Evolutionary conservation across 2,797 vertebrate species (phyloP).

Genomic region (Myotis daubentonii): DNA sequence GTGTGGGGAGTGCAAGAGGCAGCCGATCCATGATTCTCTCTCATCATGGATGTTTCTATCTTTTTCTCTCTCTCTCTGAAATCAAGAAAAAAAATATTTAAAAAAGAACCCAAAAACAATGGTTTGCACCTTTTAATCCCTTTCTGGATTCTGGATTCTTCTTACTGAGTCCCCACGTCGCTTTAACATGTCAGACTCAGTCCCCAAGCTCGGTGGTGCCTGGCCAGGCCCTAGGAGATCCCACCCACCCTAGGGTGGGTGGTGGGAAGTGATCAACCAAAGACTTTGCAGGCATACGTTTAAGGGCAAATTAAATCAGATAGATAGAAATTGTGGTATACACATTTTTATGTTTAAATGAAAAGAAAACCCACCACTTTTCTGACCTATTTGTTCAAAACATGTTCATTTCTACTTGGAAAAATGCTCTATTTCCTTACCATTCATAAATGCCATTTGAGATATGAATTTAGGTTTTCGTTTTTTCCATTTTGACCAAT

Average conservation of each 20-base stretch:
- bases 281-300: background rate
- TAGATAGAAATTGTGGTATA: background rate
- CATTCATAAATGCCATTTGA: background rate
- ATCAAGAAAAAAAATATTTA: too few relatives aligned
- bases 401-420: background rate
- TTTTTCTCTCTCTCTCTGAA: too few relatives aligned
- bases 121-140: background rate
- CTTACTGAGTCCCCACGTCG: background rate
- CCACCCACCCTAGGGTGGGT: background rate
- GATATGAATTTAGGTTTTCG: background rate
- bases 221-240: background rate
- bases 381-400: background rate
- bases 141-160: background rate
- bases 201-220: background rate
- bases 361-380: background rate
- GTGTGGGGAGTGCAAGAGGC: too few relatives aligned
- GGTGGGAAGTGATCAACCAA: background rate
- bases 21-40: too few relatives aligned
- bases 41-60: too few relatives aligned
- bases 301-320: background rate
- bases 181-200: background rate
- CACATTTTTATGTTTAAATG: background rate
- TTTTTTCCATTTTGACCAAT: background rate
- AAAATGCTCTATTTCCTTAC: constrained; percentile 11
- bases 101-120: too few relatives aligned